Conservation (phyloP, 2,888 invertebrate species). For the Eupithecia centaureata region DNA sequence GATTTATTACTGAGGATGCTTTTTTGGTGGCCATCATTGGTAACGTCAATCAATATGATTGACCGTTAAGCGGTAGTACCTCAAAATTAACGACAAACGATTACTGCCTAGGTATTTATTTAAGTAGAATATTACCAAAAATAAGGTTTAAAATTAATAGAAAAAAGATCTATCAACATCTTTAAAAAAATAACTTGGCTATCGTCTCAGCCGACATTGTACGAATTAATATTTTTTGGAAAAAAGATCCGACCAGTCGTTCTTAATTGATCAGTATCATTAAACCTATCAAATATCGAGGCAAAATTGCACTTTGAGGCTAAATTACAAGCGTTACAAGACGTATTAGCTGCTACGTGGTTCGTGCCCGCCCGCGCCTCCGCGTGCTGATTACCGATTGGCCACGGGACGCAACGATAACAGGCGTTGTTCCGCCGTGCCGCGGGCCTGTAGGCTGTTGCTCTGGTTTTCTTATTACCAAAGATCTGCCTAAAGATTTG, state of each 20-base stretch:
- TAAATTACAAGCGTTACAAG: constrained; percentile 17
- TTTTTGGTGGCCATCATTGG: constrained; percentile 44
- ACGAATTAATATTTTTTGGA: not conserved
- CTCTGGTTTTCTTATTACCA: constrained; percentile 40
- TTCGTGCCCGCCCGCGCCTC: constrained; percentile 32
- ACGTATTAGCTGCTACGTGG: constrained; percentile 6
- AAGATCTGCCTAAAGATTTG: constrained; percentile 18
- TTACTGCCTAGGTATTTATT: constrained; percentile 12
- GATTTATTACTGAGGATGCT: constrained; percentile 53
- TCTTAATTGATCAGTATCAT: constrained; percentile 9
- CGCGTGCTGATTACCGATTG: constrained; percentile 59
- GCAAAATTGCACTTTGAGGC: constrained; percentile 14
- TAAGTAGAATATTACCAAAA: not conserved
- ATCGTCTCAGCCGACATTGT: not conserved
- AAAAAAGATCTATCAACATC: not conserved
- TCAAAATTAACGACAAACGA: constrained; percentile 26
- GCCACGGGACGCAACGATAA: constrained; percentile 52
- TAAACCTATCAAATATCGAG: constrained; percentile 23
- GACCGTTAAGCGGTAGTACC: constrained; percentile 28
- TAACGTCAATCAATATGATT: constrained; percentile 46
- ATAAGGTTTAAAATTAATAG: not conserved
- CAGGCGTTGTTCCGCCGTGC: constrained; percentile 41
- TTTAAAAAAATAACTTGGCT: not conserved
- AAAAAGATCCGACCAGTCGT: not conserved
- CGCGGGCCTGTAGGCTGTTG: constrained; percentile 45